Evolutionary conservation across 2,113 vertebrate species (phyloP).

Genomic region (Centrocercus urophasianus): DNA sequence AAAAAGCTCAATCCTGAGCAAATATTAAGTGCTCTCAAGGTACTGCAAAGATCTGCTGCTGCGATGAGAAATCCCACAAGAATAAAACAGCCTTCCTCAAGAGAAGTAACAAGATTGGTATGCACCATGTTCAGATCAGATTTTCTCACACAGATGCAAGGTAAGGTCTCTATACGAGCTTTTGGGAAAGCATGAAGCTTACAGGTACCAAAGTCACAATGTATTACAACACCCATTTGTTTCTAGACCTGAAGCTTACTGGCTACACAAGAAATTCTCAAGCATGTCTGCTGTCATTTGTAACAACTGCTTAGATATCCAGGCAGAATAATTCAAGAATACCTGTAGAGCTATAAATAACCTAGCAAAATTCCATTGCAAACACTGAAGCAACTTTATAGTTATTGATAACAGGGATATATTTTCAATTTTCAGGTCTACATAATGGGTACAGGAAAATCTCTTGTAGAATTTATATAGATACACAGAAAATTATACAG

Average conservation of each 20-base stretch:
- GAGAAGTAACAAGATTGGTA: not conserved
- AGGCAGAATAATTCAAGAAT: not conserved
- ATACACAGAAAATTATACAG: not conserved
- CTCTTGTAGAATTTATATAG: not conserved
- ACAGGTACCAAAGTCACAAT: not conserved
- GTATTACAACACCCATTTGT: not conserved
- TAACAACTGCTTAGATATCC: not conserved
- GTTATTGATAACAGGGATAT: not conserved
- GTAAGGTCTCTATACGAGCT: rapidly evolving
- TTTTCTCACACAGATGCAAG: not conserved
- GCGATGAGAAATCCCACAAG: not conserved
- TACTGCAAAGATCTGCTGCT: not conserved
- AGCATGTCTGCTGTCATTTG: not conserved
- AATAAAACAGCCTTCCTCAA: not conserved
- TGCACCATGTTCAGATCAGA: not conserved
- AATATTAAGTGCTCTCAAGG: not conserved
- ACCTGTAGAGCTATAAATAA: not conserved
- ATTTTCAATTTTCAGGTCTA: not conserved
- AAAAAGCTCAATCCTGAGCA: not conserved
- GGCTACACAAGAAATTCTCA: not conserved
- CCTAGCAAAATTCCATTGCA: not conserved
- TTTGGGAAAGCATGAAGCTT: not conserved
- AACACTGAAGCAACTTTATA: not conserved
- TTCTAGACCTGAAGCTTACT: not conserved
- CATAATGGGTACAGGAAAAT: not conserved